Evolutionary conservation across 2,797 vertebrate genomes (phyloP).

Genomic region (Lithobates sylvaticus): DNA sequence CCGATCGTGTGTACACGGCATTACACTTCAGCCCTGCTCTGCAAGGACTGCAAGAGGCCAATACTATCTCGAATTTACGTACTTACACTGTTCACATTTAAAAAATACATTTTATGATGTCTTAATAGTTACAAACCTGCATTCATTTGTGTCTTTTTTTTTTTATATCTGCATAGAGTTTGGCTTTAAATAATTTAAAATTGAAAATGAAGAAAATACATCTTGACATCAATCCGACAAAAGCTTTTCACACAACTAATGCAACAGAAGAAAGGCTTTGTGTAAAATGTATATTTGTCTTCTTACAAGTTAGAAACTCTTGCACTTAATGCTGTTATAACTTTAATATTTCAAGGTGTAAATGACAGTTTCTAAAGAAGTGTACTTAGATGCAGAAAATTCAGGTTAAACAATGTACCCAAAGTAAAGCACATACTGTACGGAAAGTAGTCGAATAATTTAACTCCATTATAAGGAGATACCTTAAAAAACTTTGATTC

Average conservation of each 20-base stretch:
- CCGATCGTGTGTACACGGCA: too few relatives aligned
- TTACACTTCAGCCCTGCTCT: too few relatives aligned
- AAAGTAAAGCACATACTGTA: not conserved
- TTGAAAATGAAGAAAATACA: not conserved
- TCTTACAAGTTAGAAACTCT: not conserved
- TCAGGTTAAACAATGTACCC: not conserved
- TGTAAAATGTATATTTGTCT: not conserved
- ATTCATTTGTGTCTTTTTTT: too few relatives aligned
- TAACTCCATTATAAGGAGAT: not conserved
- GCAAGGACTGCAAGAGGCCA: too few relatives aligned
- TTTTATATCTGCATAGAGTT: too few relatives aligned
- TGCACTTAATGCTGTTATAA: conserved; percentile 16
- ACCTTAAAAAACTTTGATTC: not conserved
- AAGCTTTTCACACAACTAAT: conserved; percentile 25
- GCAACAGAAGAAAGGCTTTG: not conserved
- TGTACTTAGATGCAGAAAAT: not conserved
- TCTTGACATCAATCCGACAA: not conserved
- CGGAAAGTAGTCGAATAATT: not conserved
- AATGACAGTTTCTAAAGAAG: conserved; percentile 25
- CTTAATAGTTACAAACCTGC: too few relatives aligned
- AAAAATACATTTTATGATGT: too few relatives aligned
- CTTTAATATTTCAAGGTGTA: conserved; percentile 29
- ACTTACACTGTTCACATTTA: too few relatives aligned
- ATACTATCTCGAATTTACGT: too few relatives aligned
- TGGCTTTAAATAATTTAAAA: not conserved